Evolutionary conservation across 2,797 vertebrate species (phyloP), one percentile per base, ranked within the genome.

Genomic region (Paedocypris micromegethes): DNA sequence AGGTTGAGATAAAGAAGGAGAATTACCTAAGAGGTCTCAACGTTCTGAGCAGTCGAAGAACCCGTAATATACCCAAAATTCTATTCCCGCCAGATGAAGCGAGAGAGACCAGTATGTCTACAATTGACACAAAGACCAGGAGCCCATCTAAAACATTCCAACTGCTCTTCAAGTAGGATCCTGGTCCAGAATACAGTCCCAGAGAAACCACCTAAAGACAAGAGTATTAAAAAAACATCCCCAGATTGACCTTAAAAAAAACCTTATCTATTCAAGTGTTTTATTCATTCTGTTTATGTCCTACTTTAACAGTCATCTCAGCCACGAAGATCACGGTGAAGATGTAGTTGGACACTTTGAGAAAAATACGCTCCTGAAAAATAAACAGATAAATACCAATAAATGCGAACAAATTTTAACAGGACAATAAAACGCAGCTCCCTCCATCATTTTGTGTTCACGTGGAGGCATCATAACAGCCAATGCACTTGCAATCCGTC

Each of bases 81-180:
- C 90, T 91, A 73, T 95, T 96, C 38, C 93, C 95, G 0, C 93
- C 90, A 0, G 91, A 88, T 0, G 91, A 97, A 0, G 96, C 93
- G 87, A 97, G 77, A 70, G 93, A 96, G 62, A 97, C 95, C 2
- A 98, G 72, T 53, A 98, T 97, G 85, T 98, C 96, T 2, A 96
- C 90, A 67, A 98, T 86, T 53, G 96, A 98, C 50, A 98, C 96
- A 58, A 97, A 93, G 66, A 98, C 96, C 83, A 98, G 80, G 39
- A 97, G 70, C 9, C 96, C 96, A 3, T 98, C 96, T 72, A 98
- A 85, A 58, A 98, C 83, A 0, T 98, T 98, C 96, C 96, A 98
- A 83, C 92, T 96, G 90, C 94, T 97, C 86, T 96, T 90, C 41
- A 98, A 91, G 77, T 98, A 98, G 0, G 87, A 90, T 64, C 90